Evolutionary conservation across 1,140 invertebrate species (phyloP), one percentile per base, ranked within the genome.

Genomic region (Drosophila oshimai): DNA sequence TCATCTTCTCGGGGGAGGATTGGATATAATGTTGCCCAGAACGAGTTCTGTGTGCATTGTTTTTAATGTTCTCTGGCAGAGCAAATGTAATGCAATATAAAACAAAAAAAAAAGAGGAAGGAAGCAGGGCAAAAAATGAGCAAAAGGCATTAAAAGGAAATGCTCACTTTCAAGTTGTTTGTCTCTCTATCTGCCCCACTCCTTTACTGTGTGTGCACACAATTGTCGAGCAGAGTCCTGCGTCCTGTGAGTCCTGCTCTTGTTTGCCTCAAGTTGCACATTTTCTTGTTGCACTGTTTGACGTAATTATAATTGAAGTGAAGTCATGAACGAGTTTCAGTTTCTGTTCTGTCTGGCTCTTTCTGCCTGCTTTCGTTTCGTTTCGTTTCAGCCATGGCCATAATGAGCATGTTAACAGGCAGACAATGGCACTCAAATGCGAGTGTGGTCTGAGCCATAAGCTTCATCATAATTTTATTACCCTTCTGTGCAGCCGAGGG

Each of bases 251-350:
- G 45, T 34, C 34, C 36, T 45, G 34, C 28, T 80, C 71, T 75
- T 84, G 80, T 87, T 84, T 87, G 80, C 79, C 75, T 80, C 80
- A 75, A 86, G 81, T 87, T 86, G 80, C 75, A 74, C 75, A 84
- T 86, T 84, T 84, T 84, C 81, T 84, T 87, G 80, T 87, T 84
- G 80, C 80, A 87, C 80, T 84, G 80, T 86, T 89, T 89, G 75
- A 86, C 80, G 76, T 81, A 89, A 89, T 89, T 89, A 89, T 89
- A 89, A 89, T 89, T 89, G 86, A 89, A 89, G 86, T 89, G 79
- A 86, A 89, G 80, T 86, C 81, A 76, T 84, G 80, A 84, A 80
- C 80, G 80, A 89, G 86, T 86, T 67, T 74, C 54, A 62, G 57
- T 70, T 49, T 62, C 65, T 17, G 28, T 41, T 22, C 26, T 28